Evolutionary conservation across 2,888 invertebrate genomes (phyloP), one percentile per base, ranked within the genome.

Genomic region (Tanytarsus gracilentus): DNA sequence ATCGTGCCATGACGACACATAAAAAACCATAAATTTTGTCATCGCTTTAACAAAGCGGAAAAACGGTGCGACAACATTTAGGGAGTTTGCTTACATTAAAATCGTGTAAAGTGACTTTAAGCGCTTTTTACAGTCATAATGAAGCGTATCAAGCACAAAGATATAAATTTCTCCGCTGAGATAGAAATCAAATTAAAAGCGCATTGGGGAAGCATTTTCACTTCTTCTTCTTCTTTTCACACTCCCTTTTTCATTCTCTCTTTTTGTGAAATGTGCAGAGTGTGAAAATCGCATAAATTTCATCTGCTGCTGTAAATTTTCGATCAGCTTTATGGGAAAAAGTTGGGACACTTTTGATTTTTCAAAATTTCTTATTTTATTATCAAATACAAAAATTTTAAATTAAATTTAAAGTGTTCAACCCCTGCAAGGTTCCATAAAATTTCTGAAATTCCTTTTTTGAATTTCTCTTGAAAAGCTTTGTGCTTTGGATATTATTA

Each of bases 51-150:
- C 16, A 40, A 7, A 16, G 11, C 9, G 4, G n/a, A 30, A 30
- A 44, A 44, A 9, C 2, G 23, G 4, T 23, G 40, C 7, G 18
- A 2, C 33, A 33, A 9, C 33, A 33, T 33, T 44, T 18, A 18
- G 44, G 44, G 44, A 44, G 23, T 44, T 44, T 44, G 3, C 11
- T 44, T 44, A 16, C 44, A 44, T 44, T 44, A 44, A 44, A 55
- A 55, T 40, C 21, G 55, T 55, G 55, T 39, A 55, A 55, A 55
- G 55, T 40, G 39, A 23, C 40, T 55, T 26, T 26, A 52, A 52
- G 52, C 52, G 11, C 29, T 33, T 30, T 27, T 55, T 25, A 55
- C 25, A 40, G 55, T 55, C 26, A 55, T 40, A 53, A 53, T 55
- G 39, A 55, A 44, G 7, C n/a, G 33, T 33, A 11, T 33, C 33